Percentiles rank a stretch among this genome's conserved stretches.
Evolutionary conservation across 2,113 vertebrate genomes (phyloP).

Genomic region (Budorcas taxicolor): DNA sequence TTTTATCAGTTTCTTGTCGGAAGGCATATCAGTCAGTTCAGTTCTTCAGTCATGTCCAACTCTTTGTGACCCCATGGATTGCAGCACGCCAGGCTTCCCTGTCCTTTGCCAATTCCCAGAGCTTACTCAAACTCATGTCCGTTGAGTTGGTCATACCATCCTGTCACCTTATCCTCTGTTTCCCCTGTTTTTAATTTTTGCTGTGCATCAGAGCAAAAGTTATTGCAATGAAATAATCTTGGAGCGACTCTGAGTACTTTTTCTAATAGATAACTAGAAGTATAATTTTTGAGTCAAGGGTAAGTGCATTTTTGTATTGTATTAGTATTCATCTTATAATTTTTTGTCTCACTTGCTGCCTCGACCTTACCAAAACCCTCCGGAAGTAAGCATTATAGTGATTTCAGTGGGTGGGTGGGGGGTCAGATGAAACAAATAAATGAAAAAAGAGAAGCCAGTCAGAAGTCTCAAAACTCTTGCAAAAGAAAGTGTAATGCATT

Average conservation of each 20-base stretch:
- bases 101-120: background rate
- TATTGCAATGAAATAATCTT: background rate
- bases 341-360: background rate
- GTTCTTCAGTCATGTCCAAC: background rate
- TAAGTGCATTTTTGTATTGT: background rate
- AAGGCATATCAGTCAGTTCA: background rate
- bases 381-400: background rate
- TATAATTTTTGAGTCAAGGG: background rate
- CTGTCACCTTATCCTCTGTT: background rate
- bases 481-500: background rate
- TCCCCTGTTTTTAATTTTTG: background rate
- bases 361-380: background rate
- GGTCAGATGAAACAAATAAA: background rate
- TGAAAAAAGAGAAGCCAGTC: background rate
- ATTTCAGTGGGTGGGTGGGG: rapidly evolving
- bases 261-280: background rate
- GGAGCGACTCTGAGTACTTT: background rate
- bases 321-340: background rate
- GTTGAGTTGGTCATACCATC: rapidly evolving
- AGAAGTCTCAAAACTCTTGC: background rate
- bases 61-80: background rate
- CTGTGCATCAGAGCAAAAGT: background rate
- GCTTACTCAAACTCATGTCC: background rate
- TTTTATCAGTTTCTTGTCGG: background rate
- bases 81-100: background rate